Evolutionary conservation across 2,113 vertebrate genomes (phyloP), one percentile per base, ranked within the genome.

Genomic region (Ciconia boyciana): DNA sequence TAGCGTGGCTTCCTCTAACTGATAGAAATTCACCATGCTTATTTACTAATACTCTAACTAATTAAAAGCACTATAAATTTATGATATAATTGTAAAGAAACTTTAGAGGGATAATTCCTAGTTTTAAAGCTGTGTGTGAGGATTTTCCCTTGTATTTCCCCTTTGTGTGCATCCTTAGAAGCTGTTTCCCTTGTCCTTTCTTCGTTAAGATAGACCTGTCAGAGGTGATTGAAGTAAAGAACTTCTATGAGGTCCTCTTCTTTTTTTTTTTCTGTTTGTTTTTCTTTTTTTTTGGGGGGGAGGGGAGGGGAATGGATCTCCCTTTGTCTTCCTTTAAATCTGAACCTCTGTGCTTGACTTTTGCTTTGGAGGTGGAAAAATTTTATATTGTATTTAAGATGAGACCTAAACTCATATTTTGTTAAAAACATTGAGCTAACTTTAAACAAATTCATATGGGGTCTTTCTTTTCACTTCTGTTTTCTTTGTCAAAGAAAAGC

Each of bases 161-260:
- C 0, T 52, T 72, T 88, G 13, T 46, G 17, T 3, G 5, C 0
- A 0, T 75, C 31, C 19, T 49, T 69, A 34, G 2, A 57, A 69
- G 13, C 9, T 39, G 39, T 39, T 39, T 39, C 39, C 39, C 39
- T 9, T 39, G 39, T 39, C 39, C 39, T 39, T 39, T 39, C 39
- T 39, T 39, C 39, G 39, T 39, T 39, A 39, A 39, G 39, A 39
- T 39, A 39, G 39, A 39, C 39, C 39, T 39, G 39, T 39, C 39
- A 39, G 39, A 39, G 39, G 39, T 39, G 9, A 39, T 39, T 39
- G 39, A 39, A 39, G 39, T 39, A 39, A 39, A 39, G 39, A 39
- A 39, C 39, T 61, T 36, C 5, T 39, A 3, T 41, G 72, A n/a
- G 6, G 31, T 62, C 2, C 1, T 70, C 2, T 24, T 11, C 10